phyloP scores from a whole-genome alignment of 2,113 vertebrate genomes.

The Emydocephalus ijimae region DNA sequence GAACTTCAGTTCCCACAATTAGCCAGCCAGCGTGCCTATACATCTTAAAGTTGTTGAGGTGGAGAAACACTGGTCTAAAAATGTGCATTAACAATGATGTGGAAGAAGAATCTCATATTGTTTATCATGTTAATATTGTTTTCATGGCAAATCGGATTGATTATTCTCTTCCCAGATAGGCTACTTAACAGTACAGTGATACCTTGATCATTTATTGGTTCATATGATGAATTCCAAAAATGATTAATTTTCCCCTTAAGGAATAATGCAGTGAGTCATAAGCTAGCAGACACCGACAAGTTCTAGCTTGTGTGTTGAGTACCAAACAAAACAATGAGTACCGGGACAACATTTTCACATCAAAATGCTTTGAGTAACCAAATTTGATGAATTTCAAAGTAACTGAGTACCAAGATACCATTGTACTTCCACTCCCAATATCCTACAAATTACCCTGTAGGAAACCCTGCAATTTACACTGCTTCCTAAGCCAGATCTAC shows the following conservation, averaged over 20 bases:
- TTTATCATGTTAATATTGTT: neutral
- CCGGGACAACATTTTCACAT: neutral
- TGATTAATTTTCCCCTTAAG: neutral
- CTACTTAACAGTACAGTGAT: neutral
- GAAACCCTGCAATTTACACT: neutral
- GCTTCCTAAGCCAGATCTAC: neutral
- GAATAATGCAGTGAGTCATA: neutral
- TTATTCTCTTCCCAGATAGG: neutral
- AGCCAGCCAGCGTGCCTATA: neutral
- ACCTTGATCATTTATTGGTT: neutral
- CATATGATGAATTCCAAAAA: neutral
- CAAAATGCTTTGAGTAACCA: neutral
- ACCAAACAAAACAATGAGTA: neutral
- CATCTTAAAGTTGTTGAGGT: neutral
- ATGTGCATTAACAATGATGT: neutral
- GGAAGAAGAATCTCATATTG: neutral
- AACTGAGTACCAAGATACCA: neutral
- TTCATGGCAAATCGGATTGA: neutral
- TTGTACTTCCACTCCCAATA: neutral
- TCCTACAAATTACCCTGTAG: neutral
- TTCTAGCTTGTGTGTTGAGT: neutral
- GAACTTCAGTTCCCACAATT: neutral
- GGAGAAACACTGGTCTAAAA: neutral
- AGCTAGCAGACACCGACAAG: neutral
- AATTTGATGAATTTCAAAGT: neutral